Evolutionary conservation across 2,797 vertebrate species (phyloP), one percentile per base, ranked within the genome.

Genomic region (Tragopan temminckii): DNA sequence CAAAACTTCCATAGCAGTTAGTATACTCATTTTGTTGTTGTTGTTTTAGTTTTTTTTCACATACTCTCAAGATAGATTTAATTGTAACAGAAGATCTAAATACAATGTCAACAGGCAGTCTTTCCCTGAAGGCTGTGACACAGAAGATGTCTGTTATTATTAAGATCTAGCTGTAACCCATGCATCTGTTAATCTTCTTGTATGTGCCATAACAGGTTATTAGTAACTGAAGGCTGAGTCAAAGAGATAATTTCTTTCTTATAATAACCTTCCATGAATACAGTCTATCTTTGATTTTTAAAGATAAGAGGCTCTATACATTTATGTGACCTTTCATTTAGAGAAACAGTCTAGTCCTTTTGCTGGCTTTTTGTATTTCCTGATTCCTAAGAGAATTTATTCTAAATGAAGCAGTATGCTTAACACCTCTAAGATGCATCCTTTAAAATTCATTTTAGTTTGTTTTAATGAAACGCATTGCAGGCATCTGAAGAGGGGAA

Each of bases 91-190:
- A 82, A 85, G 42, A 88, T 67, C 19, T 64, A 77, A 75, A 91
- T 55, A 95, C 76, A 86, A 72, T 77, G 33, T 13, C 46, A 83
- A 87, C 40, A 89, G 77, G 15, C 33, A 36, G 31, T 75, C 55
- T 53, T 89, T 59, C 27, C 83, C 80, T 70, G 48, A 94, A 96
- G 82, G 82, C 67, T 90, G 62, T 74, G 69, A 62, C 38, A 89
- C n/a, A 93, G 83, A 95, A 90, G 14, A 85, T 83, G 91, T 93
- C 91, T 74, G 31, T 79, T 95, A 6, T 83, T 96, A 90, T 86
- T 95, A 94, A 89, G 74, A 83, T 93, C 75, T 93, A 88, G 48
- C 35, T 85, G 40, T 91, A 93, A 93, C 66, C 35, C 62, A 89
- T 80, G 83, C 63, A 94, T 96, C 90, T 96, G 86, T 91, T 95